A percentile compares a stretch with the other conserved stretches of the same genome.
phyloP scores from a whole-genome alignment of 2,113 vertebrate species.

The Myrmecophaga tridactyla region DNA sequence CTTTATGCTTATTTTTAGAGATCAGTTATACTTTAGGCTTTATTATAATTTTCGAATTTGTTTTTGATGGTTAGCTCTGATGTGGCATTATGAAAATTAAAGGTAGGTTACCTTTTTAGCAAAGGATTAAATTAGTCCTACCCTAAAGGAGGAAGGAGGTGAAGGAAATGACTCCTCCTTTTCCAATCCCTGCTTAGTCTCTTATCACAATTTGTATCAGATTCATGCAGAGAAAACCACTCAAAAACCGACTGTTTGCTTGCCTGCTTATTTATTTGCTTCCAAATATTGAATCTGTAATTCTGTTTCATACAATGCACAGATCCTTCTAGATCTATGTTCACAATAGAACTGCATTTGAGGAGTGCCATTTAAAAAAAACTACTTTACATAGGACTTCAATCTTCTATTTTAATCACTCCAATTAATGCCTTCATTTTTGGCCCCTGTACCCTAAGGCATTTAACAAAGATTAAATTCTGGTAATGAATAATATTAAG shows the following conservation, averaged over 20 bases:
- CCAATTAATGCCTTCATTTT: conserved; percentile 8
- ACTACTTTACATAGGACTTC: conserved; percentile 1
- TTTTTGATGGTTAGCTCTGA: background rate
- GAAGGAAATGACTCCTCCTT: no score
- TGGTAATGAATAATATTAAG: conserved; percentile 48
- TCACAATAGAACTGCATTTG: background rate
- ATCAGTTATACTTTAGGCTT: background rate
- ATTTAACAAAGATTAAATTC: conserved; percentile 14
- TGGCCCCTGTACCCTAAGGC: background rate
- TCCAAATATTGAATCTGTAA: background rate
- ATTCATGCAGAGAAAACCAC: background rate
- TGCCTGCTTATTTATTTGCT: background rate
- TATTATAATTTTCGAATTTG: background rate
- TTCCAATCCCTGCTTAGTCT: background rate
- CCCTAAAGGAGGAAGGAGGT: background rate
- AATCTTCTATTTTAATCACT: background rate
- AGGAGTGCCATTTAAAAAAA: background rate
- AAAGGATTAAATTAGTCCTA: background rate
- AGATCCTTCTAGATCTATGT: background rate
- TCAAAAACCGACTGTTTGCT: background rate
- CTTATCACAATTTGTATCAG: background rate
- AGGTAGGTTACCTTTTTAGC: background rate
- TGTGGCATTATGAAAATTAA: background rate
- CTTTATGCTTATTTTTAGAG: background rate
- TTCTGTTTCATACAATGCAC: background rate